Percentiles rank a stretch among this genome's conserved stretches.
Evolutionary conservation across 2,113 vertebrate genomes (phyloP).

Genomic region (Atractosteus spatula): DNA sequence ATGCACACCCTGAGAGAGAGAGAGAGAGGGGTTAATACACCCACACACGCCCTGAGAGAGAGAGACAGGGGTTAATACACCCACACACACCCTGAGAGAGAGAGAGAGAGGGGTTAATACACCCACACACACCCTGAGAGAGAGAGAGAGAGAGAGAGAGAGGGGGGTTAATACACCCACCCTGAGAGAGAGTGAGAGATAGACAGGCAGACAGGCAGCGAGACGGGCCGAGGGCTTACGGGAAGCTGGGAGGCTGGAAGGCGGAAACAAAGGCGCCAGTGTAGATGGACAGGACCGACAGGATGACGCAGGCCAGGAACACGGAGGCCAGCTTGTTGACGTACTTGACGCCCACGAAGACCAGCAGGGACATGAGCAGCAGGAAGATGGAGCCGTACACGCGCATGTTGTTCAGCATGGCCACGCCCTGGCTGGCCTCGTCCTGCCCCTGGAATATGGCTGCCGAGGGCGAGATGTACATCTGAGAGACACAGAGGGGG

Average conservation of each 20-base stretch:
- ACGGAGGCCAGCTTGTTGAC: conserved; percentile 90
- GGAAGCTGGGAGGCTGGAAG: conserved; percentile 73
- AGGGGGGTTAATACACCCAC: background rate
- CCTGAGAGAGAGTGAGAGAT: background rate
- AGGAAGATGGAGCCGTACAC: conserved; percentile 83
- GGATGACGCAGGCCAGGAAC: conserved; percentile 84
- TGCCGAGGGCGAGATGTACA: conserved; percentile 76
- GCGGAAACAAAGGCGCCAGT: conserved; percentile 81
- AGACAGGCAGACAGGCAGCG: too few species aligned
- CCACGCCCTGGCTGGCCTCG: conserved; percentile 65
- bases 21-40: background rate
- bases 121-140: too few species aligned
- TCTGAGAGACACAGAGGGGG: conserved; percentile 46
- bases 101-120: background rate
- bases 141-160: background rate
- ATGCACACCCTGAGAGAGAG: conserved; percentile 72
- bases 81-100: background rate
- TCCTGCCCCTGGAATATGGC: conserved; percentile 70
- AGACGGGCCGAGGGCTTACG: conserved; percentile 59
- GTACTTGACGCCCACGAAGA: conserved; percentile 86
- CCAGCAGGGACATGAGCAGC: conserved; percentile 80
- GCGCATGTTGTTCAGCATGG: conserved; percentile 89
- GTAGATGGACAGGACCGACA: conserved; percentile 88
- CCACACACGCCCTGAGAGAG: background rate
- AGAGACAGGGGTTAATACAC: background rate